These are phyloP conservation scores for Apamea epomidion DNA, from an alignment of 2,888 invertebrate genomes.

Conservation along the genomic window DNA sequence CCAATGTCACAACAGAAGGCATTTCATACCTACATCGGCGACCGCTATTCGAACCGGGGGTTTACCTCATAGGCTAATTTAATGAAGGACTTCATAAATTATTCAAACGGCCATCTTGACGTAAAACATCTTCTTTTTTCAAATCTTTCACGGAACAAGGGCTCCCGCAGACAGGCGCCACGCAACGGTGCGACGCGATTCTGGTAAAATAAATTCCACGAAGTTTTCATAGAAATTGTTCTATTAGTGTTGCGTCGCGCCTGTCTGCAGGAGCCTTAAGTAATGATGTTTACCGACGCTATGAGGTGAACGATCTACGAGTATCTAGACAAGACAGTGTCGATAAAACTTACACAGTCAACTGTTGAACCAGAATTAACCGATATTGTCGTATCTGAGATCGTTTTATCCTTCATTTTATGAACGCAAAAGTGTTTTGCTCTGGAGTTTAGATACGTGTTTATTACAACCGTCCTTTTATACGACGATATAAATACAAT, in stretches of 20 bases:
- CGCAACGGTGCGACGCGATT: background rate
- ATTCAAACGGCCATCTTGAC: constrained; percentile 31
- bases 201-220: background rate
- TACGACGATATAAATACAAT: constrained; percentile 34
- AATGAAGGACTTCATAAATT: constrained; percentile 47
- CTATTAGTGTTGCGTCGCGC: background rate
- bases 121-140: constrained; percentile 13
- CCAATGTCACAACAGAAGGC: background rate
- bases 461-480: constrained; percentile 31
- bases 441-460: constrained; percentile 40
- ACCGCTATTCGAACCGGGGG: constrained; percentile 1
- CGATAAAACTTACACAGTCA: background rate
- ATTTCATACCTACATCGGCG: background rate
- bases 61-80: constrained; percentile 5
- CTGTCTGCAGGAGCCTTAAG: background rate
- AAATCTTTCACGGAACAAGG: constrained; percentile 3
- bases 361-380: constrained; percentile 16
- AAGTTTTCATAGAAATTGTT: background rate
- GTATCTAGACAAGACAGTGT: background rate
- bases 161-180: background rate
- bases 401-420: constrained; percentile 27
- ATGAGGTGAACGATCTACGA: constrained; percentile 10
- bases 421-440: constrained; percentile 23
- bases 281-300: constrained; percentile 1
- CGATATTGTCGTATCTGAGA: constrained; percentile 5